Base-by-base conservation (phyloP, 2,113 vertebrate genomes). In the Passer domesticus region DNA sequence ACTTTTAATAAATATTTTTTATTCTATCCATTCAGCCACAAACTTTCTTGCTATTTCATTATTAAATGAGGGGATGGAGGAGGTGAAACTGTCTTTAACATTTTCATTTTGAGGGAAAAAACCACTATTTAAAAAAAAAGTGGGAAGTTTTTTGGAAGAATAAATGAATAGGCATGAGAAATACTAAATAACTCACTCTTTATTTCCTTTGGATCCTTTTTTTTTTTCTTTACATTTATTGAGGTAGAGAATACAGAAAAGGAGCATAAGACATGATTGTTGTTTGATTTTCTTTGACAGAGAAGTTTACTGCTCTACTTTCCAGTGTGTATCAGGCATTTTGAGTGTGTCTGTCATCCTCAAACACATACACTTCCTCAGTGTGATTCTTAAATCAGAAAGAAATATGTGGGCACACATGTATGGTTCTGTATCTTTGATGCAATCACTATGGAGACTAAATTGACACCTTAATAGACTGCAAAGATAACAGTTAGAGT, bases 181-280 rank as follows among this genome's bases (percentile, higher is more conserved):
- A 66, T 55, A 13, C 6, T 43, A 43, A 90, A 55, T 60, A 53
- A 58, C 6, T n/a, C 1, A 39, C 6, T 39, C 1, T 23, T 15
- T 44, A 17, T 67, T 90, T 81, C 8, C 7, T 33, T 16, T 80
- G 20, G 3, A 62, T 66, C 11, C 3, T 31, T 74, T 67, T 90
- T 25, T 25, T 47, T 5, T 43, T 5, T 27, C 37, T 68, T 64
- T 1, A 11, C 7, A n/a, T 78, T 82, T 82, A 66, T 5, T 2
- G 2, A 60, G 12, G 8, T 27, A 33, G 2, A 30, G 68, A 30
- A 78, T 55, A 35, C 6, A 50, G 15, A 39, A 37, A 77, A 73
- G 31, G 3, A 27, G 3, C 12, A 22, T 31, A 46, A 2, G 2
- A n/a, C 2, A 17, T 35, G 13, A 19, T 58, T 0, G 0, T 30